A percentile compares a stretch with the other conserved stretches of the same genome.
phyloP scores from a whole-genome alignment of 2,888 invertebrate species.

The Nemurella pictetii region DNA sequence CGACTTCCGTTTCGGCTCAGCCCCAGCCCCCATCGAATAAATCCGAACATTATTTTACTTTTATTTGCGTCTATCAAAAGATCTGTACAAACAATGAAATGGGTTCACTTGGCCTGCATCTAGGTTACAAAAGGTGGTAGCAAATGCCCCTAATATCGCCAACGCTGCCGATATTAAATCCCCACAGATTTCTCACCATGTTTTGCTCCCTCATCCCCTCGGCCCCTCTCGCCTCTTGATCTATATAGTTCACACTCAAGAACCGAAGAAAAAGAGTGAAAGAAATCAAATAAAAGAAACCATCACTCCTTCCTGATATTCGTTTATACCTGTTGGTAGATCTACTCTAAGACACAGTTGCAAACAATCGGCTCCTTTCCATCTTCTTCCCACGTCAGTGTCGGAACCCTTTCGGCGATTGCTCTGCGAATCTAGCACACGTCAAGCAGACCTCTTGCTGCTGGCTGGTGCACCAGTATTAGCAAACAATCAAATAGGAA shows the following conservation, averaged over 20 bases:
- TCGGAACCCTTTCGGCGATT: conserved; percentile 1
- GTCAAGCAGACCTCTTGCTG: neutral
- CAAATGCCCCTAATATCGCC: conserved; percentile 21
- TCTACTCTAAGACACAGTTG: neutral
- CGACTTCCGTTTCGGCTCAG: neutral
- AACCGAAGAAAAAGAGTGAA: conserved; percentile 2
- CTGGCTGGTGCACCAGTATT: neutral
- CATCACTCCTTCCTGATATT: conserved; percentile 16
- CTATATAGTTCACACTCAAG: conserved; percentile 12
- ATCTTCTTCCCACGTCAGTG: conserved; percentile 21
- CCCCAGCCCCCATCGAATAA: neutral
- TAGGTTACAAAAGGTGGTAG: conserved; percentile 15
- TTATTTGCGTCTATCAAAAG: neutral
- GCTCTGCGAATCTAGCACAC: neutral
- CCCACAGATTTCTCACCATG: conserved; percentile 11
- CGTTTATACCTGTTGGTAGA: conserved; percentile 22
- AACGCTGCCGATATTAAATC: neutral
- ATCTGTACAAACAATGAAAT: neutral
- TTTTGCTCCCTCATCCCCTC: neutral
- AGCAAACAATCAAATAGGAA: neutral
- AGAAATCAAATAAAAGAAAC: neutral
- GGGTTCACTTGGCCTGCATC: conserved; percentile 1
- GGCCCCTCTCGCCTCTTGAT: neutral
- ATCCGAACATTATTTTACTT: neutral
- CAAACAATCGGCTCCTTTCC: neutral